These are phyloP conservation scores for Gibbula magus DNA, from an alignment of 2,888 invertebrate species.

Conservation along the genomic window DNA sequence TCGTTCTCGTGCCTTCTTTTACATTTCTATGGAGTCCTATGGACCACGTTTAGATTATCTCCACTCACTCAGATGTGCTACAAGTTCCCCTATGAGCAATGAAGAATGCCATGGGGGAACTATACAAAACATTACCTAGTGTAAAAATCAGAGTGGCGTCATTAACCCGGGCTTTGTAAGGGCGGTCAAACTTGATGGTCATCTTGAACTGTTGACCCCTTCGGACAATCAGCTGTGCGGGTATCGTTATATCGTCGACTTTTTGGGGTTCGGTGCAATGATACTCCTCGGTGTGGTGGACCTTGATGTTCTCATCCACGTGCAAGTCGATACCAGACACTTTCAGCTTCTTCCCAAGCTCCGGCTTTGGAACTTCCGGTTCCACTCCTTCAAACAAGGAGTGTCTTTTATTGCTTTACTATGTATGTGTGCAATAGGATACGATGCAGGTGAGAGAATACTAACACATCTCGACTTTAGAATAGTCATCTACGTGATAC, in stretches of 20 bases:
- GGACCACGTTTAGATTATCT: too few species aligned
- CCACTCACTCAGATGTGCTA: too few species aligned
- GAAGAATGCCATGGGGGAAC: too few species aligned
- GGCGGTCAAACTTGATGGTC: slow-evolving; percentile 38
- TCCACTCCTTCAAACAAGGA: too few species aligned
- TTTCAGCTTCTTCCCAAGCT: not conserved
- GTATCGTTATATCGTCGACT: not conserved
- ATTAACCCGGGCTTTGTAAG: slow-evolving; percentile 30
- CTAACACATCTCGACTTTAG: too few species aligned
- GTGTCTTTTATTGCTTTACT: too few species aligned
- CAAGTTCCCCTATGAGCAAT: too few species aligned
- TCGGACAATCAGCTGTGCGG: slow-evolving; percentile 76
- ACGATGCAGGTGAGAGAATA: too few species aligned
- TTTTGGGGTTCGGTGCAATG: not conserved
- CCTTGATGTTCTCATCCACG: slow-evolving; percentile 82
- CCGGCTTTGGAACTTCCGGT: not conserved
- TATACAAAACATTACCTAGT: slow-evolving; percentile 24
- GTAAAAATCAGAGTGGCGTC: slow-evolving; percentile 40
- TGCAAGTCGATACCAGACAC: slow-evolving; percentile 80
- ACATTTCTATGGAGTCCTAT: too few species aligned
- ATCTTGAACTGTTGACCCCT: slow-evolving; percentile 44
- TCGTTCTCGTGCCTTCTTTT: too few species aligned
- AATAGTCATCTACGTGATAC: too few species aligned
- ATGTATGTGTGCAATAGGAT: too few species aligned
- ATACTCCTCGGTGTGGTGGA: slow-evolving; percentile 56